Conservation (phyloP, 1,140 invertebrate species). For the Lordiphosa stackelbergi region DNA sequence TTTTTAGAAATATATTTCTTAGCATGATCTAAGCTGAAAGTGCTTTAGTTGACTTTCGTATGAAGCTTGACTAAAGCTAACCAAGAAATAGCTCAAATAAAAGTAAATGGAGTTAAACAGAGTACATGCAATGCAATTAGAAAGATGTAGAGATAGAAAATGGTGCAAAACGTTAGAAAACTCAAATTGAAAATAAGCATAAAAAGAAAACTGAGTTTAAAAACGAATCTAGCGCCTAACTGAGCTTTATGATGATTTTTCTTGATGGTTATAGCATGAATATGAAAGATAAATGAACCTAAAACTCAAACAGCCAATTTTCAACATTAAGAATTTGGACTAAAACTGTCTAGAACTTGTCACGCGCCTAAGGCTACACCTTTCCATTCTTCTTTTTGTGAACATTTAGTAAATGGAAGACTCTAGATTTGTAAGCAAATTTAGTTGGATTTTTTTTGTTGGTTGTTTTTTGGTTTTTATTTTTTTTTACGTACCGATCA, state of each 20-base stretch:
- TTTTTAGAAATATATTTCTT: conserved; percentile 1
- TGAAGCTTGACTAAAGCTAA: conserved; percentile 21
- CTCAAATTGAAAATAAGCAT: conserved; percentile 28
- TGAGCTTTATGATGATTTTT: conserved; percentile 6
- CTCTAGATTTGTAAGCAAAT: conserved; percentile 2
- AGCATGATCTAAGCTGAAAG: conserved; percentile 5
- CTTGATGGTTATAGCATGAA: conserved; percentile 21
- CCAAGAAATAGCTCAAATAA: conserved; percentile 12
- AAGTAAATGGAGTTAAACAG: conserved; percentile 20
- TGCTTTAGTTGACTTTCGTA: conserved; percentile 28
- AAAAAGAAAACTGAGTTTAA: conserved; percentile 20
- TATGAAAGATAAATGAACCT: conserved; percentile 32
- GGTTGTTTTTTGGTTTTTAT: conserved; percentile 18
- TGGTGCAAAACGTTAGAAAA: conserved; percentile 30
- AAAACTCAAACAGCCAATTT: conserved; percentile 15
- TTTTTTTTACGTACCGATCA: conserved; percentile 86
- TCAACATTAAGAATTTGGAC: conserved; percentile 12
- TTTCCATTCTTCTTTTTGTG: conserved; percentile 13
- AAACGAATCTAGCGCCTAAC: conserved; percentile 34
- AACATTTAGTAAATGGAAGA: neutral
- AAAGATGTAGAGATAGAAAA: conserved; percentile 27
- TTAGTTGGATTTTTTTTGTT: conserved; percentile 10
- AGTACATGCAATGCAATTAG: conserved; percentile 39
- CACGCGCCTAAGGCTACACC: conserved; percentile 25
- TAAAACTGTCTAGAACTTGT: conserved; percentile 28